phyloP scores from a whole-genome alignment of 2,797 vertebrate species.

The Anas flavirostris region DNA sequence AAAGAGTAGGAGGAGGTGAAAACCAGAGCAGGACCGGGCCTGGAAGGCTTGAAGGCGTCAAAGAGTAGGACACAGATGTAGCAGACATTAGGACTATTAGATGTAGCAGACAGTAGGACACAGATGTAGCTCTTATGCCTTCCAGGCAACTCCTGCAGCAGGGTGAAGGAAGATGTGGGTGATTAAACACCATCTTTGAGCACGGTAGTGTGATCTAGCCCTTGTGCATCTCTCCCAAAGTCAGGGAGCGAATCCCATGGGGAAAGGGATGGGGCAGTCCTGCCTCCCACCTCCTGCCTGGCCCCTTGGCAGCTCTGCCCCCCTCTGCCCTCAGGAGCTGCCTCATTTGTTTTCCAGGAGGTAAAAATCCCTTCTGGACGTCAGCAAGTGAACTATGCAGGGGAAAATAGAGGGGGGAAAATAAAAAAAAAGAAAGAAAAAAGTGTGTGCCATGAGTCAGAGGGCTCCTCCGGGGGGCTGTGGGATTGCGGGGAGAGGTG shows the following conservation, averaged over 20 bases:
- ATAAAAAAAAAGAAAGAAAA: not conserved
- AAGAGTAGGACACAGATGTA: not conserved
- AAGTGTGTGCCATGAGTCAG: slow-evolving; percentile 26
- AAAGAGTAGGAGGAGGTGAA: not conserved
- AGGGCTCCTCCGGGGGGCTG: not conserved
- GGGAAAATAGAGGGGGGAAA: not conserved
- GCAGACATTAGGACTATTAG: not conserved
- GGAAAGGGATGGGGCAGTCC: not conserved
- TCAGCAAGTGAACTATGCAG: not conserved
- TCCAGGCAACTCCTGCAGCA: not conserved
- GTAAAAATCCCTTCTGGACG: not conserved
- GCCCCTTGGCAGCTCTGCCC: not conserved
- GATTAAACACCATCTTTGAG: not conserved
- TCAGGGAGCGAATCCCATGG: not conserved
- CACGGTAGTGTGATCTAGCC: not conserved
- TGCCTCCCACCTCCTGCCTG: not conserved
- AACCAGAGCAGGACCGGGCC: not conserved
- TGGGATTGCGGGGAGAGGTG: not conserved
- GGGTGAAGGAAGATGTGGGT: not conserved
- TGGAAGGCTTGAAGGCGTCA: not conserved
- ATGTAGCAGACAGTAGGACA: not conserved
- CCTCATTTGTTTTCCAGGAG: slow-evolving; percentile 8
- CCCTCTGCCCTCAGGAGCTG: not conserved
- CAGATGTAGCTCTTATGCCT: not conserved
- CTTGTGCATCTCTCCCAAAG: not conserved